phyloP scores from a whole-genome alignment of 2,797 vertebrate genomes.

The Anniella stebbinsi region DNA sequence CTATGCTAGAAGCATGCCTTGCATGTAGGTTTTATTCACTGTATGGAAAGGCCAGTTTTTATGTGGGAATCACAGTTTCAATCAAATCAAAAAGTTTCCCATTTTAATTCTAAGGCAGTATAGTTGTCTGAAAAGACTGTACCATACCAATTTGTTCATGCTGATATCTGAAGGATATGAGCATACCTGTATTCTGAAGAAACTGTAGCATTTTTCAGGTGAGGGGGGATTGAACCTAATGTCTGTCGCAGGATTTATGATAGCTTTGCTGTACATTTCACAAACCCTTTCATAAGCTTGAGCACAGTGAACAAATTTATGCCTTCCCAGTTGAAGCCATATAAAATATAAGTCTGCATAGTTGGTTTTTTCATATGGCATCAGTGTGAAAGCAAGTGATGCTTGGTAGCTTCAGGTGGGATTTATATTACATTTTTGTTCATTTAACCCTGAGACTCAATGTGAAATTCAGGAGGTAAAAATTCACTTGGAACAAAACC shows the following conservation, averaged over 20 bases:
- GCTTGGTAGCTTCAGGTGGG: constrained; percentile 27
- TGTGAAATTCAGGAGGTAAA: constrained; percentile 38
- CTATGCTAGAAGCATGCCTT: background rate
- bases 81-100: background rate
- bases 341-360: constrained; percentile 67
- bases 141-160: background rate
- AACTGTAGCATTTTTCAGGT: background rate
- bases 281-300: constrained; percentile 22
- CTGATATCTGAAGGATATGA: background rate
- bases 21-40: background rate
- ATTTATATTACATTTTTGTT: constrained; percentile 36
- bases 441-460: constrained; percentile 40
- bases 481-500: constrained; percentile 4
- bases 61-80: background rate
- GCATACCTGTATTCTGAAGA: background rate
- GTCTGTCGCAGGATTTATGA: constrained; percentile 25
- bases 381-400: constrained; percentile 47
- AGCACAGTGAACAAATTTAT: constrained; percentile 57
- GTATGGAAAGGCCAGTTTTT: background rate
- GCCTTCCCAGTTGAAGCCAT: constrained; percentile 52
- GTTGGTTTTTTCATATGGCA: constrained; percentile 55
- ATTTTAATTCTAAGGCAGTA: background rate
- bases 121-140: background rate
- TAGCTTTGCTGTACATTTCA: constrained; percentile 19
- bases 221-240: background rate